Evolutionary conservation across 2,797 vertebrate species (phyloP).

Genomic region (Eutrigla gurnardus): DNA sequence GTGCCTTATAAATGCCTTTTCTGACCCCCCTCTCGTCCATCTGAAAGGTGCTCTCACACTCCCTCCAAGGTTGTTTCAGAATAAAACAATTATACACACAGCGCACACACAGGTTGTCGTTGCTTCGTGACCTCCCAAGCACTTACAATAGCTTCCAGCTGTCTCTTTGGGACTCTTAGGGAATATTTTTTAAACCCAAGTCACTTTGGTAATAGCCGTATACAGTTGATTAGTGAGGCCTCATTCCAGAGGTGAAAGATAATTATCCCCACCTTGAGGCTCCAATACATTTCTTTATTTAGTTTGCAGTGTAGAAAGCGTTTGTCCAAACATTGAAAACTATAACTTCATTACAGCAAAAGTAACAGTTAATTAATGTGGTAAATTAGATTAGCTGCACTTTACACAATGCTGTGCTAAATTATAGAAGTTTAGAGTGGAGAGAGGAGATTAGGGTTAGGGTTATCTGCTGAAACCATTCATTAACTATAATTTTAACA

Average conservation of each 20-base stretch:
- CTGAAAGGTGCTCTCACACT: slow-evolving; percentile 63
- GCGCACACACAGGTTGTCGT: slow-evolving; percentile 58
- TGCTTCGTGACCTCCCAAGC: slow-evolving; percentile 27
- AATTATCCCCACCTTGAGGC: slow-evolving; percentile 73
- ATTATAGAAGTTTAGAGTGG: slow-evolving; percentile 10
- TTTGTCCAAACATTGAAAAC: slow-evolving; percentile 36
- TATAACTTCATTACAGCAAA: slow-evolving; percentile 22
- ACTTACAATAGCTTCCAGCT: slow-evolving; percentile 78
- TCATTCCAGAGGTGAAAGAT: slow-evolving; percentile 70
- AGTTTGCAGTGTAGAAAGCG: slow-evolving; percentile 18
- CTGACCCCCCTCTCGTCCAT: slow-evolving; percentile 51
- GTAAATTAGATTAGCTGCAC: slow-evolving; percentile 30
- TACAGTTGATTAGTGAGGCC: slow-evolving; percentile 73
- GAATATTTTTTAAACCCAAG: slow-evolving; percentile 69
- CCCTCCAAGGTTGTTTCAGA: slow-evolving; percentile 80
- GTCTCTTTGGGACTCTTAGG: slow-evolving; percentile 69
- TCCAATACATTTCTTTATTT: slow-evolving; percentile 21
- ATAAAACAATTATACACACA: slow-evolving; percentile 79
- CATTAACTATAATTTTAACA: neutral
- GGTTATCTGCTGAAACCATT: no score
- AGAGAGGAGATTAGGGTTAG: neutral
- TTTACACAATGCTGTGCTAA: slow-evolving; percentile 10
- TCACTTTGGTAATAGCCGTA: slow-evolving; percentile 71
- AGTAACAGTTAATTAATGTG: slow-evolving; percentile 11
- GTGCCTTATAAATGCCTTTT: slow-evolving; percentile 68